These are phyloP conservation scores for Calonectris borealis DNA, from an alignment of 2,113 vertebrate species.

Conservation along the genomic window DNA sequence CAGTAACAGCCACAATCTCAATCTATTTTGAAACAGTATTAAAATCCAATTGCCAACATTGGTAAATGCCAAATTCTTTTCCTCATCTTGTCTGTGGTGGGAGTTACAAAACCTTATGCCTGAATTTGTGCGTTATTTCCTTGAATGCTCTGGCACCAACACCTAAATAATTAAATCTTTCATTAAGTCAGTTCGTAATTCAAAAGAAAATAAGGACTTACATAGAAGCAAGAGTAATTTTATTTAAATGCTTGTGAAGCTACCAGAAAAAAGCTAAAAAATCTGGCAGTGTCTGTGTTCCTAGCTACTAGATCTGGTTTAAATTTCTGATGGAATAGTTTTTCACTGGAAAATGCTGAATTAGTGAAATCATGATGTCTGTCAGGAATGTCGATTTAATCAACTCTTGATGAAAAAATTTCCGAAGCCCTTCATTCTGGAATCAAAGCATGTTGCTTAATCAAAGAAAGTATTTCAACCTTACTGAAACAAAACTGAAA, in stretches of 20 bases:
- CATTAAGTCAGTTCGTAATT: neutral
- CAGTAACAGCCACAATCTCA: neutral
- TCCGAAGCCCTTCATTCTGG: neutral
- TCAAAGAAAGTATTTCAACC: neutral
- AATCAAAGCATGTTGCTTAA: neutral
- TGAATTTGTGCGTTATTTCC: neutral
- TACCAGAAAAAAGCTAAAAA: neutral
- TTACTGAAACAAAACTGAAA: neutral
- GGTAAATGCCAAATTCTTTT: neutral
- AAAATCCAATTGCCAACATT: neutral
- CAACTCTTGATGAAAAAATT: neutral
- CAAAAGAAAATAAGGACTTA: neutral
- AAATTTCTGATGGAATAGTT: neutral
- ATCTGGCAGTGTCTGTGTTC: neutral
- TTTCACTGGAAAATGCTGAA: slow-evolving; percentile 20
- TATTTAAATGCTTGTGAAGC: neutral
- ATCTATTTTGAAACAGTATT: neutral
- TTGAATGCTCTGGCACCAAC: neutral
- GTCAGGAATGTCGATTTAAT: neutral
- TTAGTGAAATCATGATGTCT: neutral
- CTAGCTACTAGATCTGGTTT: neutral
- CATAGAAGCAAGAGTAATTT: neutral
- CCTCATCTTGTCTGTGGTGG: neutral
- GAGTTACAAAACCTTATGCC: neutral
- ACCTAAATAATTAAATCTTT: neutral